Conservation (phyloP, 35 echinoderm and acorn worm genomes). For the Ophiothrix spiculata region DNA sequence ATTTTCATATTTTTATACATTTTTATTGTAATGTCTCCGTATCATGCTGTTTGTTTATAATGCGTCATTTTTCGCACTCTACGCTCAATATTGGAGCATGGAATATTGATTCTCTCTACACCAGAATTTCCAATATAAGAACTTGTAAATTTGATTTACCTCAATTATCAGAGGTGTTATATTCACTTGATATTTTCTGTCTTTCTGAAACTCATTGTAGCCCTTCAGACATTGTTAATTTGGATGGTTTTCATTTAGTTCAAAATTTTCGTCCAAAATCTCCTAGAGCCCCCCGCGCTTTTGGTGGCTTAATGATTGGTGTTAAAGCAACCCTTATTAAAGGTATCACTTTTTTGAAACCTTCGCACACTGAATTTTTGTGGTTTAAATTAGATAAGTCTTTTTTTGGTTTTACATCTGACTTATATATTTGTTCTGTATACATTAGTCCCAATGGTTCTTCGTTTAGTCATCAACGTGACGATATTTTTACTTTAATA, state of each 20-base stretch:
- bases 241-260: not conserved
- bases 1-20: not conserved
- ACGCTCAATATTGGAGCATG: not conserved
- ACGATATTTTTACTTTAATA: conserved; percentile 11
- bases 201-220: not conserved
- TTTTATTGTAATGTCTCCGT: no score
- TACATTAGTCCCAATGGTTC: not conserved
- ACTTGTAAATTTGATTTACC: not conserved
- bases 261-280: not conserved
- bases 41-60: not conserved
- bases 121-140: not conserved
- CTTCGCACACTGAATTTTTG: not conserved
- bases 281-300: not conserved
- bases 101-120: not conserved
- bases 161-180: not conserved
- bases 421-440: conserved; percentile 2
- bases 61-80: not conserved
- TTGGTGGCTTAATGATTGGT: not conserved
- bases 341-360: not conserved
- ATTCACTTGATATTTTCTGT: not conserved
- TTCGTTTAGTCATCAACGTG: not conserved
- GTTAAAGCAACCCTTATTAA: not conserved
- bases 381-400: conserved; percentile 9
- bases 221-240: not conserved
- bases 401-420: not conserved